These are phyloP conservation scores for Maniola jurtina DNA, from an alignment of 1,140 invertebrate genomes.

Conservation along the genomic window DNA sequence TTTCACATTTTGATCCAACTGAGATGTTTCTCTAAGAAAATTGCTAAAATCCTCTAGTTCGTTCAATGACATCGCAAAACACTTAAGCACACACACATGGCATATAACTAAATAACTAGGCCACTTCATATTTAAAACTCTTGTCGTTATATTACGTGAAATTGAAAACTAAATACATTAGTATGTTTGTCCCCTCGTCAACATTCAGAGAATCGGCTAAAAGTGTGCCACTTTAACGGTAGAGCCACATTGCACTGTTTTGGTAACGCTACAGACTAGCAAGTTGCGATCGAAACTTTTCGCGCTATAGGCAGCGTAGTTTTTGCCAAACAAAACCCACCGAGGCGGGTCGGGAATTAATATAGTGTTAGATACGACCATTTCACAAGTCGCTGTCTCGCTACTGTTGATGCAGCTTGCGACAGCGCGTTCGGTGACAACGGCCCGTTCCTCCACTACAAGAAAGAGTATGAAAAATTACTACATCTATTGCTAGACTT, in stretches of 20 bases:
- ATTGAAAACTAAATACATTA: slow-evolving; percentile 27
- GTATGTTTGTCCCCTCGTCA: slow-evolving; percentile 15
- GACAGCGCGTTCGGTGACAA: slow-evolving; percentile 50
- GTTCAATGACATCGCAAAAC: slow-evolving; percentile 52
- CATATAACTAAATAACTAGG: slow-evolving; percentile 45
- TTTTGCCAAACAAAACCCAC: slow-evolving; percentile 71
- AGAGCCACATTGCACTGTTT: slow-evolving; percentile 30
- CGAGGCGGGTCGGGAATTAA: slow-evolving; percentile 64
- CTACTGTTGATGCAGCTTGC: slow-evolving; percentile 63
- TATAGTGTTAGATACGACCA: slow-evolving; percentile 75
- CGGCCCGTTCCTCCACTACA: slow-evolving; percentile 48
- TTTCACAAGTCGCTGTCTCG: slow-evolving; percentile 69
- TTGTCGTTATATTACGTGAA: slow-evolving; percentile 18
- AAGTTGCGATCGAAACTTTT: slow-evolving; percentile 31
- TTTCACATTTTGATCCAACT: slow-evolving; percentile 63
- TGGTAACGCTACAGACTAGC: slow-evolving; percentile 8
- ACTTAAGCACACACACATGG: slow-evolving; percentile 52
- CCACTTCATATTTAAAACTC: slow-evolving; percentile 47
- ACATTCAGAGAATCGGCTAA: slow-evolving; percentile 20
- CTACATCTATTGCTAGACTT: slow-evolving; percentile 54
- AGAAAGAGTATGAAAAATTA: slow-evolving; percentile 40
- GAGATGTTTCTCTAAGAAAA: slow-evolving; percentile 60
- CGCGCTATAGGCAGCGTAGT: slow-evolving; percentile 41
- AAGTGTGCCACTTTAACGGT: slow-evolving; percentile 58
- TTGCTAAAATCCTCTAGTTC: slow-evolving; percentile 70